Evolutionary conservation across 1,140 invertebrate genomes (phyloP).

Genomic region (Zaprionus vittiger): DNA sequence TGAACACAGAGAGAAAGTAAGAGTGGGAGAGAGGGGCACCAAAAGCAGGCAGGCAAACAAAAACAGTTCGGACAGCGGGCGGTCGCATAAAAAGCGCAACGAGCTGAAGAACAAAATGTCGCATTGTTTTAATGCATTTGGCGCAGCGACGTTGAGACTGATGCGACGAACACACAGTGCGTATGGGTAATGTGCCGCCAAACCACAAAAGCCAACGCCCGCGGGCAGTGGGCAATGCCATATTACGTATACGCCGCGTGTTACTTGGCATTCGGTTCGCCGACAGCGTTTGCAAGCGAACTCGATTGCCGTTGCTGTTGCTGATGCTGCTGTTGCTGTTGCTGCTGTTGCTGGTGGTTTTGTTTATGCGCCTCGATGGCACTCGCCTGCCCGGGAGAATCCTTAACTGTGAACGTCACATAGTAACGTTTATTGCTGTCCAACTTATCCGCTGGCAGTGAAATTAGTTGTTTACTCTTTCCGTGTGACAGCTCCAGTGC

Average conservation of each 20-base stretch:
- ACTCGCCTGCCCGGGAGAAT: constrained; percentile 75
- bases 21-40: background rate
- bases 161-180: constrained; percentile 37
- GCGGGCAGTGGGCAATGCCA: constrained; percentile 25
- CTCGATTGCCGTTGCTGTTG: constrained; percentile 33
- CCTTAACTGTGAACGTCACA: constrained; percentile 94
- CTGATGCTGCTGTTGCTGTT: constrained; percentile 24
- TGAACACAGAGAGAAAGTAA: background rate
- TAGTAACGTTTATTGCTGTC: constrained; percentile 95
- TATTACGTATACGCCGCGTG: constrained; percentile 63
- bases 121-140: constrained; percentile 82
- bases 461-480: constrained; percentile 92
- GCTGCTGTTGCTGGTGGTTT: constrained; percentile 46
- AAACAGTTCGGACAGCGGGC: constrained; percentile 61
- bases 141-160: constrained; percentile 49
- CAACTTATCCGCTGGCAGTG: constrained; percentile 92
- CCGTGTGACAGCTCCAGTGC: constrained; percentile 92
- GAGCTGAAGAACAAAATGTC: constrained; percentile 63
- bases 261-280: constrained; percentile 62
- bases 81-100: constrained; percentile 54
- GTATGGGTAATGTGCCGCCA: constrained; percentile 35
- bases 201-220: constrained; percentile 28
- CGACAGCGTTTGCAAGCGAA: constrained; percentile 31
- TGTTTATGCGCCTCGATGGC: constrained; percentile 51
- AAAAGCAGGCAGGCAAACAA: constrained; percentile 28